Base-by-base conservation (phyloP, 2,888 invertebrate species). In the Alsophila aescularia region DNA sequence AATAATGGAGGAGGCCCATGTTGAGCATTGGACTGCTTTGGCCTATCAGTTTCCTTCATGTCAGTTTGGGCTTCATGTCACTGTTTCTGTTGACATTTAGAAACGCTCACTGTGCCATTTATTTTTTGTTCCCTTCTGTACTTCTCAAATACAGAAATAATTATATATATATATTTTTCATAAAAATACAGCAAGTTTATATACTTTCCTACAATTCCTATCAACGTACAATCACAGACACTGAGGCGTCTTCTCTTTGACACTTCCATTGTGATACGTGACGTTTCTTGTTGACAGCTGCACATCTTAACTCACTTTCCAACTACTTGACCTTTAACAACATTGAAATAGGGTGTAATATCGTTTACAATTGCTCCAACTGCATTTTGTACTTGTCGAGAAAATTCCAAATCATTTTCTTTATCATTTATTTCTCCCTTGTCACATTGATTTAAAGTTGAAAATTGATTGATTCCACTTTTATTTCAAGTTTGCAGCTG, bases 201-300 rank as follows among this genome's bases (percentile, higher is more conserved):
- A 59, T 65, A 66, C 67, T 70, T 75, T 72, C 75, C 73, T 53
- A 64, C 66, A 66, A 67, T 72, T 69, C 77, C 72, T 66, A 73
- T 73, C 72, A 58, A 56, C 65, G 58, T 54, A 35, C 35, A 40
- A 18, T 42, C 31, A 31, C 72, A 69, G 76, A 75, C 75, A 75
- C 70, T 79, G 73, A 70, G 75, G 66, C 80, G 80, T 79, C 77
- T 81, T 79, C 76, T 68, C 78, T 79, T 75, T 79, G 79, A 81
- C 81, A 78, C 72, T 70, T 74, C 72, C 69, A 71, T 70, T 67
- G 69, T 81, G 83, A 87, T 79, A 75, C 78, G 73, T 82, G 85
- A 82, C 79, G 77, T 83, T 79, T 76, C 75, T 71, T 69, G 77
- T 77, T 85, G 87, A 84, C 85, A 83, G 74, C 72, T 72, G 71